These are phyloP conservation scores for Agrochola lychnidis DNA, from an alignment of 2,888 invertebrate genomes.

Conservation along the genomic window DNA sequence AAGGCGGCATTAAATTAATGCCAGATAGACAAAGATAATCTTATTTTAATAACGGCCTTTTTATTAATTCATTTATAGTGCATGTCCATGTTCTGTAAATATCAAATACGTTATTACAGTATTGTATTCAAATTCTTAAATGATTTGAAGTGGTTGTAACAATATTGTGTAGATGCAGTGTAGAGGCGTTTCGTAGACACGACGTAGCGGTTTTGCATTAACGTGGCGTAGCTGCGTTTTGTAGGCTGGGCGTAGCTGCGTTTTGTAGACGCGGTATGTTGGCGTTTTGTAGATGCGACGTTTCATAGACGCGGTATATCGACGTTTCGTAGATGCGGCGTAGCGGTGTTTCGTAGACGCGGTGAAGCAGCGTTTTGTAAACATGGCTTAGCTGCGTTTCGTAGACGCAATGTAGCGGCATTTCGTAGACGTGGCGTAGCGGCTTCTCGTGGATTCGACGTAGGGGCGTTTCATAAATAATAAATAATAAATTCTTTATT, in stretches of 20 bases:
- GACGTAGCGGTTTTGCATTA: background rate
- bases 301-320: background rate
- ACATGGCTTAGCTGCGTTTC: background rate
- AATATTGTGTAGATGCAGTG: background rate
- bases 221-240: background rate
- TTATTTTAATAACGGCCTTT: background rate
- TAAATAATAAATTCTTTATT: too few relatives aligned
- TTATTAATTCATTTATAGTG: background rate
- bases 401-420: background rate
- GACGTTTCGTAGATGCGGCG: background rate
- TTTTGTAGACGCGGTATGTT: background rate
- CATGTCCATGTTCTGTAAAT: background rate
- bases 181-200: too few relatives aligned
- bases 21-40: background rate
- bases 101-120: background rate
- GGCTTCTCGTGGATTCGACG: background rate
- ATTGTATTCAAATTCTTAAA: background rate
- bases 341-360: background rate
- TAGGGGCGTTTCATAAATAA: too few relatives aligned
- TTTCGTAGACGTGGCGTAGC: background rate
- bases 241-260: background rate
- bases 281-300: background rate
- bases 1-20: conserved; percentile 11
- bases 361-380: background rate
- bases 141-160: background rate